phyloP scores from a whole-genome alignment of 2,797 vertebrate species.

The Ptychobarbus kaznakovi region DNA sequence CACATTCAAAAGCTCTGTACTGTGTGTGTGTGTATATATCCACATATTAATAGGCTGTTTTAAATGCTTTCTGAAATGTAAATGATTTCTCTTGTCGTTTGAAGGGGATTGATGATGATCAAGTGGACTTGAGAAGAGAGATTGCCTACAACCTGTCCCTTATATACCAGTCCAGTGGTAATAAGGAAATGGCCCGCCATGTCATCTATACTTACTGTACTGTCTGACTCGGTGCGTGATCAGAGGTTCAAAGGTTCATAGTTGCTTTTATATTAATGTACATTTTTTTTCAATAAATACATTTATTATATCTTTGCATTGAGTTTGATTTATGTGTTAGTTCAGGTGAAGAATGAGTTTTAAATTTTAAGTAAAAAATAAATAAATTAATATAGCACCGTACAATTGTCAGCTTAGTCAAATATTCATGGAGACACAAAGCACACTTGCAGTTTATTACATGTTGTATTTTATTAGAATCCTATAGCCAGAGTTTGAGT shows the following conservation, averaged over 20 bases:
- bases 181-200: slow-evolving; percentile 80
- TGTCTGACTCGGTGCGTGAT: slow-evolving; percentile 65
- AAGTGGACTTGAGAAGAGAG: slow-evolving; percentile 86
- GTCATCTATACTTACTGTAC: slow-evolving; percentile 79
- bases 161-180: slow-evolving; percentile 87
- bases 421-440: background rate
- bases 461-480: background rate
- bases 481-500: background rate
- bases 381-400: background rate
- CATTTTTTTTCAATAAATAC: slow-evolving; percentile 16
- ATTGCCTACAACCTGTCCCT: slow-evolving; percentile 86
- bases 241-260: background rate
- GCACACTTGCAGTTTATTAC: background rate
- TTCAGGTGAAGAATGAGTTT: background rate
- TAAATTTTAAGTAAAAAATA: background rate
- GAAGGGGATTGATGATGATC: slow-evolving; percentile 86
- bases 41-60: background rate
- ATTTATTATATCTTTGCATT: slow-evolving; percentile 5
- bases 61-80: background rate
- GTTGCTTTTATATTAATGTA: background rate
- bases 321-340: background rate
- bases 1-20: background rate
- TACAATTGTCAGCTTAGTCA: background rate
- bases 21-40: background rate
- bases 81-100: slow-evolving; percentile 14